Evolutionary conservation across 1,140 invertebrate species (phyloP).

Genomic region (roundworm (Caenorhabditis elegans)): DNA sequence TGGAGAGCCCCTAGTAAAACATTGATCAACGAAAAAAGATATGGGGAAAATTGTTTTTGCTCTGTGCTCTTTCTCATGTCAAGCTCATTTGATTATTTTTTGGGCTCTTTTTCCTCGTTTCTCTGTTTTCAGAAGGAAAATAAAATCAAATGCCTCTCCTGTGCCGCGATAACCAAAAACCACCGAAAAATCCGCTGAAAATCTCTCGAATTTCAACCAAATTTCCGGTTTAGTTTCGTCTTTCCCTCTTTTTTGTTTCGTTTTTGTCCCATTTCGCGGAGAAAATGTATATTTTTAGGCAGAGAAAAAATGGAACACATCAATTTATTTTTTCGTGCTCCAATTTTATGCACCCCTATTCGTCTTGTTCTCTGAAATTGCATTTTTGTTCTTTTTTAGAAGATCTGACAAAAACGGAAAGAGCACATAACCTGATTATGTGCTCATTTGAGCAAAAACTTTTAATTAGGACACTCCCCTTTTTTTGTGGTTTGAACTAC

Average conservation of each 20-base stretch:
- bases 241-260: background rate
- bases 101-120: background rate
- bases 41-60: background rate
- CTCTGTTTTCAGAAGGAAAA: slow-evolving; percentile 14
- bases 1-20: too few species aligned
- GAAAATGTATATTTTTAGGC: background rate
- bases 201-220: slow-evolving; percentile 8
- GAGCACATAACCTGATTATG: background rate
- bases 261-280: background rate
- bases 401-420: background rate
- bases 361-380: background rate
- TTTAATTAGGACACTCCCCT: background rate
- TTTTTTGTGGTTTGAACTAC: background rate
- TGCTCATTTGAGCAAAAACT: background rate
- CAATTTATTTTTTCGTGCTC: background rate
- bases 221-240: slow-evolving; percentile 18
- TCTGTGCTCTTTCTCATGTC: background rate
- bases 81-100: background rate
- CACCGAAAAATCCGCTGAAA: background rate
- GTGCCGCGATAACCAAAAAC: background rate
- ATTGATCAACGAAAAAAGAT: too few species aligned
- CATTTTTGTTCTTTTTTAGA: background rate
- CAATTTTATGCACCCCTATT: background rate
- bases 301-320: background rate
- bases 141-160: background rate